Conservation (phyloP, 2,797 vertebrate genomes). For the Steatocranus sp. region DNA sequence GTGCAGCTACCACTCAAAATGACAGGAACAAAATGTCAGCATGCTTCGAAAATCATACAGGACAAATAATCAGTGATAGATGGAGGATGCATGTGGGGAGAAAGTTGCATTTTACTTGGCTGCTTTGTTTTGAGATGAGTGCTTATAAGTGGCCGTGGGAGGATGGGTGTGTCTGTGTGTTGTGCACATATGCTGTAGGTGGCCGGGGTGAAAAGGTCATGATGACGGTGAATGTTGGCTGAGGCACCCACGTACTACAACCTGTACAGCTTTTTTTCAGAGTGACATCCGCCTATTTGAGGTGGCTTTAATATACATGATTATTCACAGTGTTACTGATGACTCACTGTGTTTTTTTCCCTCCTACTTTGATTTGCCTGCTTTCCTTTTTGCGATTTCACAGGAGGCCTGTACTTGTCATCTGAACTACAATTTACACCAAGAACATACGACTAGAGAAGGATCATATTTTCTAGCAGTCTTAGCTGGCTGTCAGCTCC, state of each 20-base stretch:
- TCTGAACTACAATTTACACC: neutral
- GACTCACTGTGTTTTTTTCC: slow-evolving; percentile 50
- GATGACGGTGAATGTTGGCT: slow-evolving; percentile 16
- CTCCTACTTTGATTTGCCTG: slow-evolving; percentile 2
- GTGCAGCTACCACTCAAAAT: slow-evolving; percentile 31
- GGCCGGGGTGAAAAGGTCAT: slow-evolving; percentile 32
- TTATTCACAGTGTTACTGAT: slow-evolving; percentile 33
- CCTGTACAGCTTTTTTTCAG: slow-evolving; percentile 6
- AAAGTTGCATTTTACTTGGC: slow-evolving; percentile 15
- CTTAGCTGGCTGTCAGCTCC: neutral
- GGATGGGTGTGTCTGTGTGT: slow-evolving; percentile 1
- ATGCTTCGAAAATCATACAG: neutral
- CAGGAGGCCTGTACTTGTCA: neutral
- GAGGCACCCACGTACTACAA: slow-evolving; percentile 39
- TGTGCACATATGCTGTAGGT: slow-evolving; percentile 32
- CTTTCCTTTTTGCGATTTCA: neutral
- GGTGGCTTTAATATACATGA: slow-evolving; percentile 23
- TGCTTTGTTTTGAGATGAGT: neutral
- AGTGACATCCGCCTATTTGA: slow-evolving; percentile 43
- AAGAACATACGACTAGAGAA: neutral
- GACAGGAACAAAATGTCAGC: slow-evolving; percentile 43
- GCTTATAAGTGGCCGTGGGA: slow-evolving; percentile 15
- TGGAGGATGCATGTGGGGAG: neutral
- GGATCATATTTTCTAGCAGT: neutral
- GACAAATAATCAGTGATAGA: slow-evolving; percentile 15